Evolutionary conservation across 2,888 invertebrate species (phyloP), one percentile per base, ranked within the genome.

Genomic region (Eupithecia subfuscata): DNA sequence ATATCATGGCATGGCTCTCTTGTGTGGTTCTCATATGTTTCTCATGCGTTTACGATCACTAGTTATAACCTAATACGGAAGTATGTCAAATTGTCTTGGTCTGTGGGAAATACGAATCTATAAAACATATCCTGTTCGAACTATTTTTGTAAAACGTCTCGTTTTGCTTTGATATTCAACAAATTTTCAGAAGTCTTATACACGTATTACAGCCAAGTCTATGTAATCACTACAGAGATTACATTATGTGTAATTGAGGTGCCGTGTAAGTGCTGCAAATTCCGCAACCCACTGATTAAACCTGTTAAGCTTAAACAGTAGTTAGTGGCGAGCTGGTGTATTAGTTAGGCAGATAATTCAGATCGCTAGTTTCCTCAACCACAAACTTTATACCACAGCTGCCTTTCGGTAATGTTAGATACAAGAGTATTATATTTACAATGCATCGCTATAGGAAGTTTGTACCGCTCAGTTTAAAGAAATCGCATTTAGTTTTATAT

Each of bases 401-500:
- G 82, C 84, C 84, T 84, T 82, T 83, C 77, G 75, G 77, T 81
- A 75, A 76, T 83, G 79, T 82, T 83, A 82, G 79, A 78, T 82
- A 83, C 79, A 80, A 84, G 84, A 84, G 81, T 84, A 84, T 86
- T 85, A 83, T 85, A 84, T 85, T 82, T 82, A 81, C 78, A 84
- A 81, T 80, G 80, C 80, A 81, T 82, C 78, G 76, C 81, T 78
- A 75, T 77, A 60, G 25, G 71, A 81, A 81, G 64, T 70, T 69
- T 82, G 64, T 80, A 80, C 79, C 56, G 73, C 67, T 78, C 69
- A 79, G 75, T 75, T 78, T 73, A 72, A 75, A 76, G 64, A 65
- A 45, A 68, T 76, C 14, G 69, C 64, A 74, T 74, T 74, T 74
- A 73, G 25, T 73, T 67, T 67, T 37, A 22, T 68, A 43, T 64